Evolutionary conservation across 2,797 vertebrate genomes (phyloP), one percentile per base, ranked within the genome.

Genomic region (Brotogeris chrysoptera): DNA sequence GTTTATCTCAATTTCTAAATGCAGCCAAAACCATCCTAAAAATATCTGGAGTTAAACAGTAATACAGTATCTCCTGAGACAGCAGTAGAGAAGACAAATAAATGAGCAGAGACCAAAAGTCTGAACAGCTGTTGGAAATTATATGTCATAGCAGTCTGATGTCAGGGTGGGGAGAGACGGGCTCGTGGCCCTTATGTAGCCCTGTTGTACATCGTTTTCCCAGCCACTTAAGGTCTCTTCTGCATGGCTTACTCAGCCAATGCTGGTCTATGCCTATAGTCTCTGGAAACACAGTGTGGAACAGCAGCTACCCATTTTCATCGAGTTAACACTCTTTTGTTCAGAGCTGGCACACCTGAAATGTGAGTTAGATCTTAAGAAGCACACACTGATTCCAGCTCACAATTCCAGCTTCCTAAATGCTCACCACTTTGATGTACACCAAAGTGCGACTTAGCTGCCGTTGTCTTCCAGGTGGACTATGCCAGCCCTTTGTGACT

Each of bases 171-270:
- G 3, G 36, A 60, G 10, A 63, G 30, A 32, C 13, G 15, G 10
- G 49, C 17, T 49, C 1, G 0, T 23, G 41, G 16, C 6, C 13
- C 5, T 0, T 44, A n/a, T 57, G n/a, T 34, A 21, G 55, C n/a
- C 5, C 10, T 13, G 5, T 32, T 20, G 2, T 0, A 14, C 8
- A 24, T 9, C 80, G 16, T n/a, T 77, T 68, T 68, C 38, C 41
- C 68, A 18, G 11, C 1, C 2, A 4, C 21, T 66, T 78, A 11
- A 30, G 64, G 10, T 47, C 23, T 57, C 28, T 50, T 44, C 4
- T 1, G 2, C 11, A 20, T 34, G 13, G 3, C 4, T 68, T 55
- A n/a, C 66, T 64, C 25, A 57, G 3, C 10, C n/a, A 24, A 12
- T 39, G 16, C 8, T 65, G 16, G 9, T 63, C 38, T 80, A 9